phyloP scores from a whole-genome alignment of 2,888 invertebrate species.

The Rapana venosa region DNA sequence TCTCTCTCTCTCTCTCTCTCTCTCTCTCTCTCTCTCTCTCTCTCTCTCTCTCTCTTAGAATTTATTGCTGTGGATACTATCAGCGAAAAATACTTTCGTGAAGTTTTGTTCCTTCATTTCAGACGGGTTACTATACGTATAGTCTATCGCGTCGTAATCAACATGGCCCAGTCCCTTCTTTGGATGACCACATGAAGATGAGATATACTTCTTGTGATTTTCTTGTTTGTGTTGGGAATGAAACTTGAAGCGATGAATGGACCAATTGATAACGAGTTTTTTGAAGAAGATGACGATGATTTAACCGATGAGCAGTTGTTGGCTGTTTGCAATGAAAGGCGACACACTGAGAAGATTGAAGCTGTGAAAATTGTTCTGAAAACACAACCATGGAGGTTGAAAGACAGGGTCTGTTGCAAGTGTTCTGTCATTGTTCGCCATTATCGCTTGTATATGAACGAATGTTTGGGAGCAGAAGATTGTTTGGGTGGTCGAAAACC shows the following conservation, averaged over 20 bases:
- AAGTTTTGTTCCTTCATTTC: too few species aligned
- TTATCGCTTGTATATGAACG: too few species aligned
- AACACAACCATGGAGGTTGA: conserved; percentile 93
- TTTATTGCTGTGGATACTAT: too few species aligned
- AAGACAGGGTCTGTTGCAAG: conserved; percentile 79
- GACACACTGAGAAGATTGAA: conserved; percentile 87
- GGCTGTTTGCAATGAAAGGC: conserved; percentile 85
- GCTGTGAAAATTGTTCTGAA: conserved; percentile 83
- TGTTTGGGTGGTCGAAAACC: too few species aligned
- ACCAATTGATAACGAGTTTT: conserved; percentile 47
- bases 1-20: too few species aligned
- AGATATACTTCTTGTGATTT: conserved; percentile 13
- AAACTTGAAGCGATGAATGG: conserved; percentile 48
- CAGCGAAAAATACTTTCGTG: too few species aligned
- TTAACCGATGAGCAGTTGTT: conserved; percentile 78
- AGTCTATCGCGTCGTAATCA: conserved; percentile 2
- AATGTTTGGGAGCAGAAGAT: too few species aligned
- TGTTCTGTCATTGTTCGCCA: background rate
- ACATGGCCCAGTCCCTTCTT: conserved; percentile 28
- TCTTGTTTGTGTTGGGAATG: conserved; percentile 39
- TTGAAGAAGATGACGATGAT: conserved; percentile 65
- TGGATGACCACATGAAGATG: conserved; percentile 22
- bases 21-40: too few species aligned
- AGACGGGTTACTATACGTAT: background rate
- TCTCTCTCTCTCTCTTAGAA: too few species aligned